A percentile compares a stretch with the other conserved stretches of the same genome.
These are phyloP conservation scores for Felis chaus DNA, from an alignment of 2,113 vertebrate species.

Conservation along the genomic window DNA sequence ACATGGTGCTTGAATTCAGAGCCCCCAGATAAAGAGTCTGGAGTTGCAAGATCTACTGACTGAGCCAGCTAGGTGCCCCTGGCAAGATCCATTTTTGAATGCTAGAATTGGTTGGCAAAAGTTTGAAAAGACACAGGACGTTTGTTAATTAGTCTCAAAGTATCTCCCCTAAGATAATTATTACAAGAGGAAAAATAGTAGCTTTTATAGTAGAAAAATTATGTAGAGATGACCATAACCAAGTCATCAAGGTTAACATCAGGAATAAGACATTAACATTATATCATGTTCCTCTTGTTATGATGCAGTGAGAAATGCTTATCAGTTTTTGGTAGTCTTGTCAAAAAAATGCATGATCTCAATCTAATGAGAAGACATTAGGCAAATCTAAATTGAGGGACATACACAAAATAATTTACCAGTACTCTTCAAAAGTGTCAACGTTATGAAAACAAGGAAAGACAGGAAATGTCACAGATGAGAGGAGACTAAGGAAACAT, in stretches of 20 bases:
- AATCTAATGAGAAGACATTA: background rate
- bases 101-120: slow-evolving; percentile 6
- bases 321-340: background rate
- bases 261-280: background rate
- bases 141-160: background rate
- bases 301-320: background rate
- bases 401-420: background rate
- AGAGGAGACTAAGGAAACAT: background rate
- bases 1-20: background rate
- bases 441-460: background rate
- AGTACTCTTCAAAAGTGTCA: background rate
- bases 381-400: background rate
- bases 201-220: background rate
- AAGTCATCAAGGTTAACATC: background rate
- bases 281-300: background rate
- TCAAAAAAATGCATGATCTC: background rate
- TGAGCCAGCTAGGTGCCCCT: background rate
- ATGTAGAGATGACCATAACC: background rate
- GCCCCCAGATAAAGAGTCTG: background rate
- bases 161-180: background rate
- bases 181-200: background rate
- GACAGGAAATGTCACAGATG: background rate
- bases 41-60: background rate
- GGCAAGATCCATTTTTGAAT: background rate
- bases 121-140: background rate